Evolutionary conservation across 2,113 vertebrate species (phyloP).

Genomic region (Puffinus mauretanicus): DNA sequence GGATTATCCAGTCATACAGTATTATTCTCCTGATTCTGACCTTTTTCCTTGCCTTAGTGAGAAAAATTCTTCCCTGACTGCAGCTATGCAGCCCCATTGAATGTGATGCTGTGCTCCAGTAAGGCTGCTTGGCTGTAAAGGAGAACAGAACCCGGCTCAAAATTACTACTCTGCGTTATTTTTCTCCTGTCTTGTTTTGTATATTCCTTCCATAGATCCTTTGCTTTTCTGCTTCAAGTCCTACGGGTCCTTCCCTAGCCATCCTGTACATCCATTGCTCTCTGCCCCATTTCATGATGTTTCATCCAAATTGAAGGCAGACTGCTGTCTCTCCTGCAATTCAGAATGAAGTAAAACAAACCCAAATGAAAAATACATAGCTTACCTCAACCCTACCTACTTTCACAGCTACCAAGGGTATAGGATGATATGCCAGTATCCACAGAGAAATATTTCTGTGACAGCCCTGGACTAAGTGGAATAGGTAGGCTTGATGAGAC

Average conservation of each 20-base stretch:
- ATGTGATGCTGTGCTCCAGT: background rate
- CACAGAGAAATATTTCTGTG: background rate
- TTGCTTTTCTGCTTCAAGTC: background rate
- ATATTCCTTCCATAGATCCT: background rate
- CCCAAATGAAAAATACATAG: background rate
- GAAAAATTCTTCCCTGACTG: background rate
- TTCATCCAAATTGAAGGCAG: background rate
- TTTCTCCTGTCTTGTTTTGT: background rate
- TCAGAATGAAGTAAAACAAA: background rate
- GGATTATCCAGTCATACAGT: background rate
- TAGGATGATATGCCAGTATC: no score
- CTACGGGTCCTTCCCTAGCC: background rate
- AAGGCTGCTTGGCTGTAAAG: background rate
- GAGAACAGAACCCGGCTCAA: background rate
- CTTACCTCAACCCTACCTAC: background rate
- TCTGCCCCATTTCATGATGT: background rate
- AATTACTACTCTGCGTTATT: background rate
- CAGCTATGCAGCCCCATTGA: background rate
- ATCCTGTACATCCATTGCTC: background rate
- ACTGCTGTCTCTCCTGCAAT: background rate
- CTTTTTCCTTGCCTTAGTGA: background rate
- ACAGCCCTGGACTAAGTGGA: background rate
- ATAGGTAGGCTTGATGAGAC: background rate
- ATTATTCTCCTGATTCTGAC: background rate
- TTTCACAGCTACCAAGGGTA: background rate